phyloP scores from a whole-genome alignment of 2,797 vertebrate genomes.

The Toxotes lorentzi region DNA sequence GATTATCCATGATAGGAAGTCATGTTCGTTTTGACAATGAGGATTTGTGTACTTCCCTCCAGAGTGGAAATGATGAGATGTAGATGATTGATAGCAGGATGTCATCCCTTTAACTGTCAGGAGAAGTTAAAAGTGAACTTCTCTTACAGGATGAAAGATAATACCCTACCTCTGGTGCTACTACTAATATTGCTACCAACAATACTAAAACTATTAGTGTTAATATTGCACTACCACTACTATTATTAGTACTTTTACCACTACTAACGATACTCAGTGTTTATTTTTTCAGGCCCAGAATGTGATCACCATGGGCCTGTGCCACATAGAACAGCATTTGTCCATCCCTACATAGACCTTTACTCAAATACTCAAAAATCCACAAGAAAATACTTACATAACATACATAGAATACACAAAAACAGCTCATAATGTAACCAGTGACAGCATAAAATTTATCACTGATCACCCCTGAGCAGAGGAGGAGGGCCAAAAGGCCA shows the following conservation, averaged over 20 bases:
- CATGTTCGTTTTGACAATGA: not conserved
- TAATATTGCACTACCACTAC: not conserved
- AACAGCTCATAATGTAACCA: not conserved
- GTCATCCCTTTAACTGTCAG: not conserved
- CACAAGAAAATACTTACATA: not conserved
- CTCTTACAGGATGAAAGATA: not conserved
- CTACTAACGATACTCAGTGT: too few species aligned
- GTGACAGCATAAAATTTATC: not conserved
- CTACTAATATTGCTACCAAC: not conserved
- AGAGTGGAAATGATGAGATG: not conserved
- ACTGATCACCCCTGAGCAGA: not conserved
- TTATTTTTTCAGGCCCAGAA: not conserved
- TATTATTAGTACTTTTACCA: not conserved
- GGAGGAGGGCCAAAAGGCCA: not conserved
- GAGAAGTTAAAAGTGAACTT: conserved; percentile 8
- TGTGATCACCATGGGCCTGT: too few species aligned
- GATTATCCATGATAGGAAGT: not conserved
- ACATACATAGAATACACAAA: not conserved
- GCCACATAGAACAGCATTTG: not conserved
- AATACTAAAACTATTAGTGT: not conserved
- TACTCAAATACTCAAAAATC: not conserved
- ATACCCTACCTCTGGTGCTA: not conserved
- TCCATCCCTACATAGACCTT: not conserved
- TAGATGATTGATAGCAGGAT: not conserved
- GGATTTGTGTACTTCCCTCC: not conserved